Evolutionary conservation across 1,140 invertebrate genomes (phyloP).

Genomic region (Drosophila trapezifrons): DNA sequence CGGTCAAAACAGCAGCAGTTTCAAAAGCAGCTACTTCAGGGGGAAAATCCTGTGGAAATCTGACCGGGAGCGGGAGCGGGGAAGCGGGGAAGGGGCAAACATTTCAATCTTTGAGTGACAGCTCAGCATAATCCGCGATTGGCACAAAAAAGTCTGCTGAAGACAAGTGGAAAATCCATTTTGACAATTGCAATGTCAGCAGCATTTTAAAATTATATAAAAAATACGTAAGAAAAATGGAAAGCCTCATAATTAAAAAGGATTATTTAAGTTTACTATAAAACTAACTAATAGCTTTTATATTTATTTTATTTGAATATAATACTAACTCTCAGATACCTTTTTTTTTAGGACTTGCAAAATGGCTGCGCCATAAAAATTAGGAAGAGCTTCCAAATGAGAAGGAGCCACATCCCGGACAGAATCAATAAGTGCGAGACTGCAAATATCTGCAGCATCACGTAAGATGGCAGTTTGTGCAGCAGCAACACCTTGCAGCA

Average conservation of each 20-base stretch:
- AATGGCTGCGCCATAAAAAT: conserved; percentile 9
- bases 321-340: background rate
- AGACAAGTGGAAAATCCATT: conserved; percentile 73
- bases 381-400: background rate
- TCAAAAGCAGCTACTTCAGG: conserved; percentile 19
- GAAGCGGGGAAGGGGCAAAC: background rate
- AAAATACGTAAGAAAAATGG: background rate
- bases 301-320: background rate
- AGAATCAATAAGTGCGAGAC: conserved; percentile 20
- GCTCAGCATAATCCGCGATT: conserved; percentile 45
- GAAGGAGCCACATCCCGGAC: background rate
- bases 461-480: conserved; percentile 13
- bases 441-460: conserved; percentile 18
- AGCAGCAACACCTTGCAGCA: conserved; percentile 19
- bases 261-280: too few species aligned
- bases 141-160: conserved; percentile 42
- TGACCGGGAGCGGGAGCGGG: background rate
- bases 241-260: too few species aligned
- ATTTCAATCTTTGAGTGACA: conserved; percentile 28
- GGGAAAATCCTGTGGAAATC: conserved; percentile 24
- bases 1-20: conserved; percentile 2
- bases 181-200: conserved; percentile 61
- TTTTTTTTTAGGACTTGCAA: background rate
- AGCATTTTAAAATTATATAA: background rate
- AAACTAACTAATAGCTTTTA: too few species aligned